These are phyloP conservation scores for Pseudomyrmex gracilis DNA, from an alignment of 1,140 invertebrate species.

Conservation along the genomic window DNA sequence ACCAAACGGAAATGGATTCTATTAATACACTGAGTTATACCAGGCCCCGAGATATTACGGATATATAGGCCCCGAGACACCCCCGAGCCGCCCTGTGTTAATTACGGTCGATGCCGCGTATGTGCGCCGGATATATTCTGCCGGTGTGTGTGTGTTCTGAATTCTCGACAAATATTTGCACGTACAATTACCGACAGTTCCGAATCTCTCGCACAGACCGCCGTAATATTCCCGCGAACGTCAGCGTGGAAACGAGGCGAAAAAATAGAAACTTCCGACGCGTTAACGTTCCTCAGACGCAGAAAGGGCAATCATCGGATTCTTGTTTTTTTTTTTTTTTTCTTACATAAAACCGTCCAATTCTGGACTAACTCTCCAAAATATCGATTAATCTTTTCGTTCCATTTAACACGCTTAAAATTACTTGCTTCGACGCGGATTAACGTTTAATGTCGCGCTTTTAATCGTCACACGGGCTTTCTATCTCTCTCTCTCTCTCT, in stretches of 20 bases:
- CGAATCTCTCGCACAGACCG: not conserved
- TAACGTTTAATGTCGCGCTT: not conserved
- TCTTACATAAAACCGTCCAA: not conserved
- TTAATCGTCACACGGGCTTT: not conserved
- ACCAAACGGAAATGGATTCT: slow-evolving; percentile 37
- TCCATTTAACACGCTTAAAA: slow-evolving; percentile 9
- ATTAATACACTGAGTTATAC: slow-evolving; percentile 26
- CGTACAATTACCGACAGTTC: not conserved
- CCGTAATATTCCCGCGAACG: not conserved
- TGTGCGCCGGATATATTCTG: slow-evolving; percentile 38
- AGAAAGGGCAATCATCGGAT: not conserved
- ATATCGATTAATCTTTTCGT: slow-evolving; percentile 25
- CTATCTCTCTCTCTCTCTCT: no score
- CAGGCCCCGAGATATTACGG: slow-evolving; percentile 31
- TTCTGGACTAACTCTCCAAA: slow-evolving; percentile 2
- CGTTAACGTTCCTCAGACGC: not conserved
- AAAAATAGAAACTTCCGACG: not conserved
- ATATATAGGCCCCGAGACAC: slow-evolving; percentile 7
- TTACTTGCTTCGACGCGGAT: slow-evolving; percentile 30
- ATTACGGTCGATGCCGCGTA: slow-evolving; percentile 8
- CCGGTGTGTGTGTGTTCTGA: not conserved
- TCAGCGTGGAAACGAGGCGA: not conserved
- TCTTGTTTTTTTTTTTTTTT: no score
- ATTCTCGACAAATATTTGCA: slow-evolving; percentile 3
- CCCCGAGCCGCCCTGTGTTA: slow-evolving; percentile 22